Conservation (phyloP, 2,113 vertebrate genomes). For the Callopanchax toddi region DNA sequence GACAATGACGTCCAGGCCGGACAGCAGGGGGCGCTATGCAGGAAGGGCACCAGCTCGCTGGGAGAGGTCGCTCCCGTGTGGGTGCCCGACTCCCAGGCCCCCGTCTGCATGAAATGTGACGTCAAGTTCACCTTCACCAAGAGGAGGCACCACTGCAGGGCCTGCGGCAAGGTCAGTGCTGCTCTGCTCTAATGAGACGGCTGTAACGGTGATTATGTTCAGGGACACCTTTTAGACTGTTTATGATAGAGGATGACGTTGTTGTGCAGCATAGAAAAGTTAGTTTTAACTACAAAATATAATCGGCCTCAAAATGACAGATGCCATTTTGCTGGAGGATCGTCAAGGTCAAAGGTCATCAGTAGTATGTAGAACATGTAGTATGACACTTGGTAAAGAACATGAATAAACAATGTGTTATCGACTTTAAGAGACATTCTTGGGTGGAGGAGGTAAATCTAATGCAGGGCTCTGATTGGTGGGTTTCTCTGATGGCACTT, state of each 20-base stretch:
- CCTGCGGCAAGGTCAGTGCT: constrained; percentile 94
- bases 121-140: constrained; percentile 98
- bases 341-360: too few relatives aligned
- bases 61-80: constrained; percentile 96
- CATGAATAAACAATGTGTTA: too few relatives aligned
- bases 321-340: too few relatives aligned
- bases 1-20: constrained; percentile 95
- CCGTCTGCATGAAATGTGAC: constrained; percentile 98
- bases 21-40: constrained; percentile 84
- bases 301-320: too few relatives aligned
- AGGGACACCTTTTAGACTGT: neutral
- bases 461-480: constrained; percentile 5
- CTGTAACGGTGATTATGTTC: neutral
- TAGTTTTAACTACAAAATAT: too few relatives aligned
- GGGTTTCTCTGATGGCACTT: neutral
- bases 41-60: constrained; percentile 86
- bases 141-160: constrained; percentile 98
- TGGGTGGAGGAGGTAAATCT: constrained; percentile 3
- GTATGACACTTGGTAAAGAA: neutral
- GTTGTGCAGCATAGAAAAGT: too few relatives aligned
- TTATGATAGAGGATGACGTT: neutral
- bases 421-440: neutral
- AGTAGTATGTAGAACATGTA: too few relatives aligned
- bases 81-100: constrained; percentile 98
- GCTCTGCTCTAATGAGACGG: neutral